Percentiles rank a stretch among this genome's conserved stretches.
Evolutionary conservation across 23 tunicate genomes (phyloP).

Genomic region (Styela plicata): DNA sequence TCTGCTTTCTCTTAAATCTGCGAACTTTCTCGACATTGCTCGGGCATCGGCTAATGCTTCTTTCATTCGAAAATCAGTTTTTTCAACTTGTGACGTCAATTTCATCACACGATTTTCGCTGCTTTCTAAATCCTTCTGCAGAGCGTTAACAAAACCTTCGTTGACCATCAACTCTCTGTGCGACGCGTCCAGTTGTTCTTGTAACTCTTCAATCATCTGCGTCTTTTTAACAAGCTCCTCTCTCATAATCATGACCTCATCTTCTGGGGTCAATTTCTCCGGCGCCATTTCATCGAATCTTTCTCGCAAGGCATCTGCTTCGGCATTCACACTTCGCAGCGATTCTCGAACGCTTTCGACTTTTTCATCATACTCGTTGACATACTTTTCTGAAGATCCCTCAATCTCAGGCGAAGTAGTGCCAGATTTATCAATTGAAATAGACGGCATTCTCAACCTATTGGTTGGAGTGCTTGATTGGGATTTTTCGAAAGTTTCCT

Average conservation of each 20-base stretch:
- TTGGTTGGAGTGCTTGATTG: background rate
- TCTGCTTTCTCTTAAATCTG: constrained; percentile 64
- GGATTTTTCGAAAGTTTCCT: background rate
- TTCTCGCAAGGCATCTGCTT: constrained; percentile 61
- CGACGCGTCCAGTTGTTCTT: constrained; percentile 32
- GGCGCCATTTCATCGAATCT: constrained; percentile 46
- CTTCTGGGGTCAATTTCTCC: constrained; percentile 54
- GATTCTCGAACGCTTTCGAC: constrained; percentile 39
- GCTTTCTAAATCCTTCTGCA: constrained; percentile 40
- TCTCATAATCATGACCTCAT: constrained; percentile 41
- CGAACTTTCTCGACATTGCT: constrained; percentile 67
- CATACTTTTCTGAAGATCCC: background rate
- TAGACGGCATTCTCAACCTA: background rate
- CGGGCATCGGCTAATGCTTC: constrained; percentile 47
- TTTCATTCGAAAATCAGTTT: constrained; percentile 28
- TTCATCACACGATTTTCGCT: constrained; percentile 38
- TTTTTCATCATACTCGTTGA: constrained; percentile 16
- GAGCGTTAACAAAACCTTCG: constrained; percentile 37
- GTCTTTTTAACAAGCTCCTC: constrained; percentile 47
- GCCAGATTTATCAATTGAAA: background rate
- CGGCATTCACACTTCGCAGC: constrained; percentile 37
- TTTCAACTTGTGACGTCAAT: constrained; percentile 42
- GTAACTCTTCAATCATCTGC: background rate
- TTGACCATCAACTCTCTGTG: constrained; percentile 40
- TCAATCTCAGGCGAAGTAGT: background rate